Base-by-base conservation (phyloP, 2,888 invertebrate species). In the Marronus borbonicus region DNA sequence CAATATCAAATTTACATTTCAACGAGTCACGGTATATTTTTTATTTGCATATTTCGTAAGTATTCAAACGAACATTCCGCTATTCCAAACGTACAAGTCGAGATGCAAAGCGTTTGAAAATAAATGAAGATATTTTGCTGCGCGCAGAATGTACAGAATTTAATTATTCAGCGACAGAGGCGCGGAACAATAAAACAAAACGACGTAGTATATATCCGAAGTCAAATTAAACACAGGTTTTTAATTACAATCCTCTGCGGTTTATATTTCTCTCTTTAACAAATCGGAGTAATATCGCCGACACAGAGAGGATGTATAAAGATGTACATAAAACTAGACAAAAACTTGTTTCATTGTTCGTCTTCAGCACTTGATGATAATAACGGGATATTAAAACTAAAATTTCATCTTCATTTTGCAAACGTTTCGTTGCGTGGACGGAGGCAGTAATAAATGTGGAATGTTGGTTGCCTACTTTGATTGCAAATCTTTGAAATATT, bases 211-310 rank as follows among this genome's bases (percentile, higher is more conserved):
- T 62, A 77, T 65, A 77, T 66, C 72, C 44, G 64, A 68, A 72
- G 77, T 72, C 36, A 72, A 77, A 77, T 77, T 77, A 77, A 77
- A 74, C 77, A 77, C 70, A 58, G 55, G 65, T 77, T 77, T 77
- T 77, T 77, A 77, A 77, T 77, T 77, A 77, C 60, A 65, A 65
- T 72, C 70, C 64, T 49, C 72, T 74, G 72, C 72, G 62, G 72
- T 74, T 60, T 60, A 68, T 50, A 68, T 50, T 50, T 68, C 68
- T 17, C 24, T 60, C 39, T 60, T 39, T 44, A 70, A 55, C 31
- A 31, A 44, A 28, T 62, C 39, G 20, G 1, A 24, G 44, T 39
- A 60, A 58, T 72, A 74, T 62, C 60, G 31, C 20, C 44, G 39
- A 17, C 36, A 12, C 12, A 44, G 44, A 20, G 44, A 74, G 20